These are phyloP conservation scores for Caenorhabditis sp. DNA, from an alignment of 2,888 invertebrate species.

Conservation along the genomic window DNA sequence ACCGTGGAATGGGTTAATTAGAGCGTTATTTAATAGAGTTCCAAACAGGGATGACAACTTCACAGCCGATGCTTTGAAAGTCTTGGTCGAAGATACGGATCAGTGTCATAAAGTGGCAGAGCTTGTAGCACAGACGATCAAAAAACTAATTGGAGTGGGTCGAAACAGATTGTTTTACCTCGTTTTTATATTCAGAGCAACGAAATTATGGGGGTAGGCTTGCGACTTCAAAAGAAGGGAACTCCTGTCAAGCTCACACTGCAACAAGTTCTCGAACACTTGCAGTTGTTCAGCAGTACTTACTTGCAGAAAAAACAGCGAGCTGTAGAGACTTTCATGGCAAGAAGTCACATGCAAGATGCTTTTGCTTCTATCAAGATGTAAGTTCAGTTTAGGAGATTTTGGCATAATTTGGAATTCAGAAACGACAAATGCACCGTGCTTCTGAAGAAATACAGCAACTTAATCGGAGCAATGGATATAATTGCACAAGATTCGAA, in stretches of 20 bases:
- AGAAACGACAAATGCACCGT: conserved; percentile 60
- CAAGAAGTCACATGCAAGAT: conserved; percentile 58
- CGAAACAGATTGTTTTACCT: no score
- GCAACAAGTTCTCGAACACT: conserved; percentile 85
- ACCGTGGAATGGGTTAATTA: conserved; percentile 89
- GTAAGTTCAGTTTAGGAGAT: no score
- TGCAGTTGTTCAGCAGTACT: conserved; percentile 88
- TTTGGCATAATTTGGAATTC: no score
- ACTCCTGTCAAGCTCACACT: conserved; percentile 32
- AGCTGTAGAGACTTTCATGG: conserved; percentile 60
- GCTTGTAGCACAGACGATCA: conserved; percentile 80
- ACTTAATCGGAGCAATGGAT: conserved; percentile 64
- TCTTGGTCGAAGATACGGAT: conserved; percentile 91
- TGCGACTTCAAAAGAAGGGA: conserved; percentile 4
- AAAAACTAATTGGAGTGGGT: conserved; percentile 36
- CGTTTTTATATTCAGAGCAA: conserved; percentile 53
- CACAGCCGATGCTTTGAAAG: conserved; percentile 90
- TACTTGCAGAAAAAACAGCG: conserved; percentile 79
- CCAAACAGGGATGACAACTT: conserved; percentile 85
- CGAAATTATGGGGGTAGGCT: conserved; percentile 31
- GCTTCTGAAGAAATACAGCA: conserved; percentile 57
- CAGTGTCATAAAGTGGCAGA: conserved; percentile 84
- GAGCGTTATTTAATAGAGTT: conserved; percentile 85
- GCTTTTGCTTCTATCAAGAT: conserved; percentile 54
- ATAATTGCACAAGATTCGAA: conserved; percentile 49